phyloP scores from a whole-genome alignment of 2,797 vertebrate species.

The Eulemur coronatus region DNA sequence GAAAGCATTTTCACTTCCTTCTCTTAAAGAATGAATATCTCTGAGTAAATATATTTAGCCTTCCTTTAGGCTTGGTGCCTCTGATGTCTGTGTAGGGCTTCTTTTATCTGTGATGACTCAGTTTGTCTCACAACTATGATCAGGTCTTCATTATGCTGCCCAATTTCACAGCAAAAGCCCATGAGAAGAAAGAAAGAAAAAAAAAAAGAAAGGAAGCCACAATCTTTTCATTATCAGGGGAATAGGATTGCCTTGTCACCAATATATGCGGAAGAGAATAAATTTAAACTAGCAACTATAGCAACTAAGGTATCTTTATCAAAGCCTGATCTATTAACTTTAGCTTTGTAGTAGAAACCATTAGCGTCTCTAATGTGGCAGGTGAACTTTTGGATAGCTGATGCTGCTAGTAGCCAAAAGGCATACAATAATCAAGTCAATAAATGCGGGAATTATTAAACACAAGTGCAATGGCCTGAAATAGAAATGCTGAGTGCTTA shows the following conservation, averaged over 20 bases:
- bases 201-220: neutral
- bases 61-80: neutral
- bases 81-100: neutral
- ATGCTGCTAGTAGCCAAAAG: constrained; percentile 27
- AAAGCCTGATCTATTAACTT: constrained; percentile 17
- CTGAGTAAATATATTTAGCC: neutral
- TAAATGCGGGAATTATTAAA: constrained; percentile 41
- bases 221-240: neutral
- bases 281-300: constrained; percentile 32
- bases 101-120: neutral
- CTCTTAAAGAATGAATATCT: neutral
- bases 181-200: neutral
- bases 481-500: neutral
- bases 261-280: neutral
- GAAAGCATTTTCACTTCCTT: constrained; percentile 17
- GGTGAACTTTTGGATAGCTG: neutral
- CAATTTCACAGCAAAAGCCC: neutral
- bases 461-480: neutral
- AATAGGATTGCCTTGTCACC: neutral
- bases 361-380: constrained; percentile 1
- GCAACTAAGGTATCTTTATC: constrained; percentile 25
- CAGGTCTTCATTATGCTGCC: neutral
- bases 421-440: constrained; percentile 7
- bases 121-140: neutral
- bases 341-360: neutral